These are phyloP conservation scores for Leucoraja ocellata DNA, from an alignment of 2,797 vertebrate species.

Conservation along the genomic window DNA sequence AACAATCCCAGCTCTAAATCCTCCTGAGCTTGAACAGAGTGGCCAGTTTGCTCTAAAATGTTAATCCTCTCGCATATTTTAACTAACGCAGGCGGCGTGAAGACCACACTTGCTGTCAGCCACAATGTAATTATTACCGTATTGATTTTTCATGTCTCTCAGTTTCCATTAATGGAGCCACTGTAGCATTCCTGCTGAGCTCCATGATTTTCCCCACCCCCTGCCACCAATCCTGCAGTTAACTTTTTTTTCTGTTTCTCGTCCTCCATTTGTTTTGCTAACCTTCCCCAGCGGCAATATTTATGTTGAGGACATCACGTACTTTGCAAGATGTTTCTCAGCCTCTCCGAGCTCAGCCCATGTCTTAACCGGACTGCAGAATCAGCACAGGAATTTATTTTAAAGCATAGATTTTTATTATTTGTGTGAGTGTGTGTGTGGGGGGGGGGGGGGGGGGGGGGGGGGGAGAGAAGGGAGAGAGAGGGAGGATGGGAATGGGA, in stretches of 20 bases:
- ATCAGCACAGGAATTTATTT: conserved; percentile 24
- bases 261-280: conserved; percentile 36
- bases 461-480: background rate
- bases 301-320: conserved; percentile 33
- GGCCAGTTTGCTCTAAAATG: conserved; percentile 53
- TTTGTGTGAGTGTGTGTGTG: no score
- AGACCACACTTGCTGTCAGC: conserved; percentile 48
- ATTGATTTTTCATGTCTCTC: conserved; percentile 72
- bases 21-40: background rate
- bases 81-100: conserved; percentile 56
- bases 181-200: conserved; percentile 51
- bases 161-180: conserved; percentile 60
- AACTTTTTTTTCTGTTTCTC: background rate
- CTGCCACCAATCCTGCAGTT: conserved; percentile 14
- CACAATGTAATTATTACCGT: conserved; percentile 67
- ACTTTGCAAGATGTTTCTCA: conserved; percentile 30
- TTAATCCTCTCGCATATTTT: conserved; percentile 54
- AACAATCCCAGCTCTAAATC: conserved; percentile 58
- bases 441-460: background rate
- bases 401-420: background rate
- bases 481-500: background rate
- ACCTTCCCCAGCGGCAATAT: conserved; percentile 29
- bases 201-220: background rate
- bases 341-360: background rate
- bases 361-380: conserved; percentile 26